phyloP scores from a whole-genome alignment of 2,113 vertebrate genomes.

The Petrocephalus zakoni region DNA sequence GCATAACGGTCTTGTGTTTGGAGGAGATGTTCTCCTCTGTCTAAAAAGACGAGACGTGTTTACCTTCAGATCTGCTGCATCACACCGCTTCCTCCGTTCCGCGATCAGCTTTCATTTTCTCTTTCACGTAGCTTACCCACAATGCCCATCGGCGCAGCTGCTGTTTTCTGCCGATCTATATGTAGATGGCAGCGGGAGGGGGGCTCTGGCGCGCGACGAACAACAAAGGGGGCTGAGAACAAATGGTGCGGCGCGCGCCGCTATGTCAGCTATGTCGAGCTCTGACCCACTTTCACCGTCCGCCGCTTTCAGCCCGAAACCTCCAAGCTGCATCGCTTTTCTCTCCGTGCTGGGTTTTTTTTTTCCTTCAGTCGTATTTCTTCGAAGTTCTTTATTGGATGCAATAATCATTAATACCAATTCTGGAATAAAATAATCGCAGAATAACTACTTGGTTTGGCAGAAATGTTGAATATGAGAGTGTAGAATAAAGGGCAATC shows the following conservation, averaged over 20 bases:
- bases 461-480: neutral
- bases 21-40: neutral
- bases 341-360: neutral
- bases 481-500: neutral
- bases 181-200: conserved; percentile 11
- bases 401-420: neutral
- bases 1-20: neutral
- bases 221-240: conserved; percentile 16
- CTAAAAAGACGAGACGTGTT: neutral
- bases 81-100: neutral
- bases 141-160: conserved; percentile 25
- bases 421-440: neutral
- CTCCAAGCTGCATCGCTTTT: neutral
- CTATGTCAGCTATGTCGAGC: neutral
- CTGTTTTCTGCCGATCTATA: conserved; percentile 8
- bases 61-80: conserved; percentile 41
- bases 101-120: conserved; percentile 46
- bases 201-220: neutral
- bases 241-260: neutral
- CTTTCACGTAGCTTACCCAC: conserved; percentile 40
- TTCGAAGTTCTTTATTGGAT: neutral
- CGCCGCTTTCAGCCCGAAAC: neutral
- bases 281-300: neutral
- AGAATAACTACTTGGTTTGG: neutral
- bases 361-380: neutral